Percentiles rank a stretch among this genome's conserved stretches.
Evolutionary conservation across 2,888 invertebrate species (phyloP).

Genomic region (Mycalesis mineus): DNA sequence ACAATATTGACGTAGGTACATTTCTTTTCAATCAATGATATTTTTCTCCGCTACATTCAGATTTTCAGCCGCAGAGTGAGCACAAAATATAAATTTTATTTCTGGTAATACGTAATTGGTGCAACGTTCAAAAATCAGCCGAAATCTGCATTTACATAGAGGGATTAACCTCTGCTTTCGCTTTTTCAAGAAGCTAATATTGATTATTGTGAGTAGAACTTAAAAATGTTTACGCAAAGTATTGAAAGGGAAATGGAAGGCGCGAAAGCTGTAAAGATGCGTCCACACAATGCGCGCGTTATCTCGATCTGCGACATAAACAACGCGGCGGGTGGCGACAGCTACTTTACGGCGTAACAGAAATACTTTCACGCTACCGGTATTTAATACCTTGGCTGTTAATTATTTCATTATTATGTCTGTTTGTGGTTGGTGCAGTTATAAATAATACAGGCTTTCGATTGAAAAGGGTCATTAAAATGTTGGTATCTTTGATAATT

Average conservation of each 20-base stretch:
- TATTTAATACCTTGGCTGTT: conserved; percentile 11
- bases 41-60: too few species aligned
- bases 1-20: too few species aligned
- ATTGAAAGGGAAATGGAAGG: conserved; percentile 33
- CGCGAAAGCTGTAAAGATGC: conserved; percentile 58
- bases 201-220: too few species aligned
- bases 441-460: not conserved
- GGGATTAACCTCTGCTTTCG: too few species aligned
- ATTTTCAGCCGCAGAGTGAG: too few species aligned
- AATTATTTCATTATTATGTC: conserved; percentile 25
- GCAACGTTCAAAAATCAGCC: too few species aligned
- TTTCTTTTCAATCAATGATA: too few species aligned
- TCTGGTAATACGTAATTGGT: too few species aligned
- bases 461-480: not conserved
- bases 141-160: too few species aligned
- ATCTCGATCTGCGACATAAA: conserved; percentile 62
- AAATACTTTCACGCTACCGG: conserved; percentile 25
- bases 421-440: not conserved
- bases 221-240: conserved; percentile 3
- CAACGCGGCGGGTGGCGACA: conserved; percentile 65
- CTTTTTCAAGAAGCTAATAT: too few species aligned
- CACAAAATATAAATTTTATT: too few species aligned
- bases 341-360: conserved; percentile 58
- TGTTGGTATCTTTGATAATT: not conserved
- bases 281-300: conserved; percentile 45